phyloP scores from a whole-genome alignment of 2,888 invertebrate genomes.

The Dynastes maya region DNA sequence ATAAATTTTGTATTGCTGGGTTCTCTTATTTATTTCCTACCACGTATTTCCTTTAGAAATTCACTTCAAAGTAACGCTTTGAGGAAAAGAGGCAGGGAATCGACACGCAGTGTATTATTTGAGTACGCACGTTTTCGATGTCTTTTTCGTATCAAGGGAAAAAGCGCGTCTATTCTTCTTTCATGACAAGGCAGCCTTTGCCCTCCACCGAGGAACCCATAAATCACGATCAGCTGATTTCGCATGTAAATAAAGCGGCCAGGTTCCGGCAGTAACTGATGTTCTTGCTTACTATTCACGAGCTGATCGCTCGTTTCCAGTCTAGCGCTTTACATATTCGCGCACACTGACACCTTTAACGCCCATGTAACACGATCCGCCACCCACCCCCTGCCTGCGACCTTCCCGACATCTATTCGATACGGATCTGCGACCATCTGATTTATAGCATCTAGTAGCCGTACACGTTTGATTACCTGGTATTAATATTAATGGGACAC shows the following conservation, averaged over 20 bases:
- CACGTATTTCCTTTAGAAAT: constrained; percentile 1
- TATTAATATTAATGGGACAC: constrained; percentile 57
- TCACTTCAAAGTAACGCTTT: neutral
- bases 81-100: neutral
- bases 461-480: constrained; percentile 55
- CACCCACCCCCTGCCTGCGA: neutral
- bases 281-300: constrained; percentile 59
- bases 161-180: constrained; percentile 16
- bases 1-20: neutral
- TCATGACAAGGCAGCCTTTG: constrained; percentile 19
- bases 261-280: constrained; percentile 57
- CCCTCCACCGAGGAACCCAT: constrained; percentile 20
- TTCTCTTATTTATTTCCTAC: constrained; percentile 9
- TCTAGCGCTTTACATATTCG: constrained; percentile 55
- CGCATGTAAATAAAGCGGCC: constrained; percentile 52
- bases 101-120: constrained; percentile 26
- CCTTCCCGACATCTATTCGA: constrained; percentile 38
- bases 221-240: constrained; percentile 53
- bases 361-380: constrained; percentile 16
- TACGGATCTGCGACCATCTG: constrained; percentile 54
- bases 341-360: neutral
- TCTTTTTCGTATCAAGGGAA: constrained; percentile 17
- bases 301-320: constrained; percentile 56
- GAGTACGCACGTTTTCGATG: neutral
- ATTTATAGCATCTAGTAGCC: constrained; percentile 53